Base-by-base conservation (phyloP, 2,113 vertebrate genomes). In the Helogale parvula region DNA sequence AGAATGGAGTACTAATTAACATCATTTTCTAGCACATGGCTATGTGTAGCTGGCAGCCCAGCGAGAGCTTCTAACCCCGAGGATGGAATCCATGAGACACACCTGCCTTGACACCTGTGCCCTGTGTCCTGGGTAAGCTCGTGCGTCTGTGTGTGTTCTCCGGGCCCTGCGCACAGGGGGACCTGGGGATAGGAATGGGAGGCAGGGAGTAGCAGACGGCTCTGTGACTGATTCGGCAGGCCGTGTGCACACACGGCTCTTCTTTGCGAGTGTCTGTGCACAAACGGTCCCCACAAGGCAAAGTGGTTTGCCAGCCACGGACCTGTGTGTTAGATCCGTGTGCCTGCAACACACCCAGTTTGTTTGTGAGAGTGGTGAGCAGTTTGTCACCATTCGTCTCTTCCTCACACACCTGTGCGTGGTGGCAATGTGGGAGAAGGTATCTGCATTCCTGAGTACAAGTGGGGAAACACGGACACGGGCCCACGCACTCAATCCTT, bases 1-100 rank as follows among this genome's bases (percentile, higher is more conserved):
- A 60, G 45, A 98, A 98, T 97, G 98, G 98, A 97, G 97, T 94
- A 82, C 84, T 98, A 98, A 98, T 98, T 94, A 97, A 96, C 92
- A 96, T 97, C 38, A 54, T 95, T 96, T 90, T 96, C 98, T 81
- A 84, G 88, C 76, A 96, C 72, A 69, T 69, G 63, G 93, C 89
- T 95, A 2, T 72, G 50, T 89, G 97, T 17, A 91, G 80, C 91
- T 84, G 96, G 93, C 98, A 98, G 96, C 96, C 95, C 83, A 98
- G 95, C 95, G 95, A 76, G 52, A 57, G 87, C 66, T 54, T 86
- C 88, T 83, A 82, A 88, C 52, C 92, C 96, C 82, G 88, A 88
- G 82, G 65, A 92, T 10, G 27, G 88, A 38, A 29, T 76, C 52
- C 60, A 23, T 29, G 77, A 72, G 29, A 31, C 88, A 60, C 72